phyloP scores from a whole-genome alignment of 2,888 invertebrate genomes.

The Polydrusus cervinus region DNA sequence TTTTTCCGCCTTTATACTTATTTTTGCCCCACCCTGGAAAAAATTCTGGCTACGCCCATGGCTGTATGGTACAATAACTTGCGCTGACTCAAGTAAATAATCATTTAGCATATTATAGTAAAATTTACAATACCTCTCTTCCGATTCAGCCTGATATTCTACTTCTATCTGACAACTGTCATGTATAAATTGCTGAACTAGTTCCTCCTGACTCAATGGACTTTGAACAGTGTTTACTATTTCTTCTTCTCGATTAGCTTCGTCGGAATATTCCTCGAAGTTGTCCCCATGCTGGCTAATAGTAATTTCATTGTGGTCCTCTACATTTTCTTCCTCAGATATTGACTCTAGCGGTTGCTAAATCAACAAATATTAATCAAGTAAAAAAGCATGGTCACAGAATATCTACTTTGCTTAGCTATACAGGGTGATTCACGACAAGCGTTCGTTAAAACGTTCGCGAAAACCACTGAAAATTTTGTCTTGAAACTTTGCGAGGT shows the following conservation, averaged over 20 bases:
- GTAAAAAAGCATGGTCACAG: too few relatives aligned
- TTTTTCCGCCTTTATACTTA: too few relatives aligned
- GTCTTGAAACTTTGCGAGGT: too few relatives aligned
- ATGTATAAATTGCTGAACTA: constrained; percentile 37
- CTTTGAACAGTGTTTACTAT: background rate
- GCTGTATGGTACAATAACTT: too few relatives aligned
- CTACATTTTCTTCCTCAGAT: constrained; percentile 5
- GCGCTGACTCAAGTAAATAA: too few relatives aligned
- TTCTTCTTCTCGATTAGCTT: background rate
- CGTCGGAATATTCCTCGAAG: background rate
- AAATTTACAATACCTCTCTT: constrained; percentile 17
- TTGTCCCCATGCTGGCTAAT: background rate
- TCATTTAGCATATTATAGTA: too few relatives aligned
- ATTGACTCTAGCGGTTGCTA: constrained; percentile 1
- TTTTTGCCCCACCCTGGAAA: too few relatives aligned
- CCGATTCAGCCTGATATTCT: constrained; percentile 41
- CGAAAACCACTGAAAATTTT: too few relatives aligned
- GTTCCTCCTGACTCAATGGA: constrained; percentile 26
- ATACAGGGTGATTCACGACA: too few relatives aligned
- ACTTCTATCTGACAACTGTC: constrained; percentile 46
- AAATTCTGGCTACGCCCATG: too few relatives aligned
- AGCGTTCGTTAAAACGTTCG: too few relatives aligned
- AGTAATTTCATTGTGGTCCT: background rate
- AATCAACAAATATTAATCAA: background rate
- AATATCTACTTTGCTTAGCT: too few relatives aligned